phyloP scores from a whole-genome alignment of 2,797 vertebrate species.

The Catostomus latipinnis region DNA sequence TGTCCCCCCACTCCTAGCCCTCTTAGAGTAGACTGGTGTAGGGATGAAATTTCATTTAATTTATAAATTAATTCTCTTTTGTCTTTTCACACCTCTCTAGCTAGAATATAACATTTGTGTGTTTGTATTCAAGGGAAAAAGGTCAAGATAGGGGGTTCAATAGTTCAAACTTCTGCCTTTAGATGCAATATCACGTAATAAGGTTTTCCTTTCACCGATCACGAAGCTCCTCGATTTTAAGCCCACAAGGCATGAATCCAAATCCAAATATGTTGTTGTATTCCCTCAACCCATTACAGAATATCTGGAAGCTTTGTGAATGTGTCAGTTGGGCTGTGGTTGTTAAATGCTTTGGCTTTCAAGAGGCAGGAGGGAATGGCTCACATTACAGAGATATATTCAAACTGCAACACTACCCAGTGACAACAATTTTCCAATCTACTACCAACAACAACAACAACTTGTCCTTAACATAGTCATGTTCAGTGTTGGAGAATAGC shows the following conservation, averaged over 20 bases:
- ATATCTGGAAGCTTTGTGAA: conserved; percentile 25
- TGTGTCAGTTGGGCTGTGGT: conserved; percentile 28
- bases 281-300: conserved; percentile 21
- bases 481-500: too few relatives aligned
- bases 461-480: conserved; percentile 7
- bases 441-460: conserved; percentile 24
- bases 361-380: not conserved
- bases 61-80: too few relatives aligned
- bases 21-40: too few relatives aligned
- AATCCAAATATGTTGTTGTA: conserved; percentile 32
- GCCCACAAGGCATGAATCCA: conserved; percentile 33
- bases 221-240: conserved; percentile 22
- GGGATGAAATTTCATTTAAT: too few relatives aligned
- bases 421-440: conserved; percentile 9
- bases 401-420: not conserved
- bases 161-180: not conserved
- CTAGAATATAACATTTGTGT: too few relatives aligned
- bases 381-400: conserved; percentile 5
- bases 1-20: too few relatives aligned
- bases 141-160: too few relatives aligned
- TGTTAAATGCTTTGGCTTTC: conserved; percentile 29
- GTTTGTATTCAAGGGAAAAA: too few relatives aligned
- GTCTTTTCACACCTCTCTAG: too few relatives aligned
- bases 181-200: conserved; percentile 38
- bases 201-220: conserved; percentile 10